Percentiles rank a stretch among this genome's conserved stretches.
Conservation (phyloP, 2,888 invertebrate species). For the Cephus nigrinus region DNA sequence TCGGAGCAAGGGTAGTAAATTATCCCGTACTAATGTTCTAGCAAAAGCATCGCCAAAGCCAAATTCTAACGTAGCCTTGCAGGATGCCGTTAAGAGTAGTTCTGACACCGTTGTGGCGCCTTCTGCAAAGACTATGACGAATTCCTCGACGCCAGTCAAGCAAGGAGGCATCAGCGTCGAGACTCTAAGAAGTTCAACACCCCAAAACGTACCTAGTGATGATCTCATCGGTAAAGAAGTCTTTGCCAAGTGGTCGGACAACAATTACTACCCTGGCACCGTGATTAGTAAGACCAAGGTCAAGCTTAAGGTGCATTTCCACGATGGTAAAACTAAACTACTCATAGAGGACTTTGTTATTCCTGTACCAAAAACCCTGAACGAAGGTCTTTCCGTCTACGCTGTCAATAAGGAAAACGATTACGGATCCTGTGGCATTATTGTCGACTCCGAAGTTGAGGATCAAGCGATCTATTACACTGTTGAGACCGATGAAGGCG, state of each 20-base stretch:
- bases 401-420: constrained; percentile 44
- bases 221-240: constrained; percentile 63
- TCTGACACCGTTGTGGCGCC: constrained; percentile 10
- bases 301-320: constrained; percentile 74
- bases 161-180: not conserved
- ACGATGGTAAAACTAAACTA: constrained; percentile 73
- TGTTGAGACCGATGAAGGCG: constrained; percentile 50
- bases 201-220: constrained; percentile 30
- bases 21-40: constrained; percentile 25
- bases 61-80: not conserved
- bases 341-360: constrained; percentile 74
- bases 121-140: constrained; percentile 13
- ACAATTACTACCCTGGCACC: constrained; percentile 75
- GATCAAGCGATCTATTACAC: constrained; percentile 39
- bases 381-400: constrained; percentile 51
- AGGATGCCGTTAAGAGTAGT: not conserved
- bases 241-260: constrained; percentile 77
- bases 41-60: constrained; percentile 24
- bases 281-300: constrained; percentile 71
- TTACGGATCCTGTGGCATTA: constrained; percentile 53
- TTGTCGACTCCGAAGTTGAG: constrained; percentile 35
- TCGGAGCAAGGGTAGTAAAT: constrained; percentile 43
- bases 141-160: not conserved
- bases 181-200: constrained; percentile 11
- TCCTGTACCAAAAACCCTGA: constrained; percentile 43